phyloP scores from a whole-genome alignment of 2,888 invertebrate genomes.

The Leucophora obtusa region DNA sequence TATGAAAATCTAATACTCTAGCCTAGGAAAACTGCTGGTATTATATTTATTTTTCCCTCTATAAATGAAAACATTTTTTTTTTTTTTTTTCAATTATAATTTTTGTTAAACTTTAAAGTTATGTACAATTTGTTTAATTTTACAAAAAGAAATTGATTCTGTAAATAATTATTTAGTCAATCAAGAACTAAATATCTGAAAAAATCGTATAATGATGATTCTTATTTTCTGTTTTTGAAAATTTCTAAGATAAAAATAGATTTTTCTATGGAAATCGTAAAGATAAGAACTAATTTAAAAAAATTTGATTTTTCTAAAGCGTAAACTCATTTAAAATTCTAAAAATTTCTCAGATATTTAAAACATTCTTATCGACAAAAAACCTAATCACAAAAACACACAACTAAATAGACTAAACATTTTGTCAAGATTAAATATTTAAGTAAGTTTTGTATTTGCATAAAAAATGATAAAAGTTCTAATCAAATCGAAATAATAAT shows the following conservation, averaged over 20 bases:
- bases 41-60: conserved; percentile 23
- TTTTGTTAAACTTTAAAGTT: too few species aligned
- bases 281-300: too few species aligned
- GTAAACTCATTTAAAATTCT: too few species aligned
- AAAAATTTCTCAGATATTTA: too few species aligned
- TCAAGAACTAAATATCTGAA: not conserved
- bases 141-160: not conserved
- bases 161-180: not conserved
- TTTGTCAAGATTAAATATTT: not conserved
- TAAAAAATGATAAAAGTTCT: not conserved
- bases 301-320: too few species aligned
- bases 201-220: not conserved
- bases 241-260: too few species aligned
- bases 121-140: not conserved
- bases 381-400: too few species aligned
- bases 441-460: not conserved
- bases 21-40: conserved; percentile 29
- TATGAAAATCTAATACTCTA: conserved; percentile 16
- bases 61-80: conserved; percentile 1
- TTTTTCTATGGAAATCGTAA: too few species aligned
- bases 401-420: too few species aligned
- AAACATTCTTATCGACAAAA: too few species aligned
- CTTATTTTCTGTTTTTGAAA: too few species aligned
- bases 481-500: conserved; percentile 3
- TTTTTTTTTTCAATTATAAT: not conserved